A percentile compares a stretch with the other conserved stretches of the same genome.
Evolutionary conservation across 2,113 vertebrate species (phyloP).

Genomic region (Clarias magur): DNA sequence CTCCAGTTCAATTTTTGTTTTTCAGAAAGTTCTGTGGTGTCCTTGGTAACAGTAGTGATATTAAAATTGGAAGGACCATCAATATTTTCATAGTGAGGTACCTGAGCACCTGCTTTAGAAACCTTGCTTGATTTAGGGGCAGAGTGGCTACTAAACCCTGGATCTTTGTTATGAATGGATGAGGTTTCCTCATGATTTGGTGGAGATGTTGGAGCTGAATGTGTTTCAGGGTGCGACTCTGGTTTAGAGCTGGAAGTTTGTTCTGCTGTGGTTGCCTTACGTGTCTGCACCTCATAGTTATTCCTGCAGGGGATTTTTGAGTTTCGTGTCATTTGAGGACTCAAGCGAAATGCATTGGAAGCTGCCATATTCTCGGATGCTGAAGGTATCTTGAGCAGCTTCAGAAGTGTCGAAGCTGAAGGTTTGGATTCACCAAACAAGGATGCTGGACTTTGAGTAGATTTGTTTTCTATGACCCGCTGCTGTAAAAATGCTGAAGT

Average conservation of each 20-base stretch:
- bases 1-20: constrained; percentile 18
- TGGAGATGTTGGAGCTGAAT: constrained; percentile 75
- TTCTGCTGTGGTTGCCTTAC: constrained; percentile 71
- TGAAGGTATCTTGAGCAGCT: constrained; percentile 84
- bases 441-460: constrained; percentile 63
- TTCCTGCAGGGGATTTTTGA: constrained; percentile 90
- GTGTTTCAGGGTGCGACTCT: constrained; percentile 69
- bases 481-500: constrained; percentile 62
- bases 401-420: constrained; percentile 79
- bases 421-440: constrained; percentile 65
- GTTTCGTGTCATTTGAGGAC: constrained; percentile 86
- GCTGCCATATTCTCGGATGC: constrained; percentile 72
- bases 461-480: constrained; percentile 58
- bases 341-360: constrained; percentile 77
- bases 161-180: constrained; percentile 55
- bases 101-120: constrained; percentile 37
- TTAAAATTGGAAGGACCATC: constrained; percentile 53
- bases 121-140: constrained; percentile 34
- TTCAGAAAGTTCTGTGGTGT: constrained; percentile 46
- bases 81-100: constrained; percentile 74
- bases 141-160: constrained; percentile 37
- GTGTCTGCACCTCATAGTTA: constrained; percentile 81
- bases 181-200: constrained; percentile 67
- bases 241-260: constrained; percentile 65
- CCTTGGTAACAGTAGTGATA: constrained; percentile 54